Base-by-base conservation (phyloP, 2,888 invertebrate species). In the Stenoptilia bipunctidactyla region DNA sequence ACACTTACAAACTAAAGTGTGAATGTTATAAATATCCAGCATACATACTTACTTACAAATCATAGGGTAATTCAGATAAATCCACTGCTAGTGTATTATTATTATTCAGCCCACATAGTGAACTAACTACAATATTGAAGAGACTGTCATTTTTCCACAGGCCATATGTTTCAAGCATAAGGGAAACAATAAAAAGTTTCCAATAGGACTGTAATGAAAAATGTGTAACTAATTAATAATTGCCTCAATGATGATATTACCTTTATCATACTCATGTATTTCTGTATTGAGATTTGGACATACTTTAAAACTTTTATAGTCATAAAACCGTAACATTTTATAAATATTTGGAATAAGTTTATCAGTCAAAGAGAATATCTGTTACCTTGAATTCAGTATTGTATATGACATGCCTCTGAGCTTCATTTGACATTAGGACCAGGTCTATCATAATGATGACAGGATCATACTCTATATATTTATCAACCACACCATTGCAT, bases 381-480 rank as follows among this genome's bases (percentile, higher is more conserved):
- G n/a, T 58, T 65, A 93, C 93, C 83, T 91, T 89, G 60, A 93
- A 92, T 37, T 89, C 80, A 5, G 90, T 89, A 64, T 97, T 97
- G 51, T 90, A 91, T 9, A 97, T 76, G 25, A 96, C 85, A 77
- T 97, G 97, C 25, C 95, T 84, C 62, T 94, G 95, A 0, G 95
- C 96, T 54, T 89, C 88, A 44, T 88, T 89, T 34, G 92, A 92
- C 51, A 96, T 85, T 9, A 97, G 73, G 15, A 96, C 86, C 15
- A 94, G 79, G 69, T 97, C 96, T 44, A 97, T 91, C 56, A 94
- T 87, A 0, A 95, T 90, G 48, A 96, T 91, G 0, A 93, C 91
- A n/a, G 90, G 87, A 60, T 97, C 97, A 67, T 92, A 95, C 72
- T 97, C 96, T 44, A 96, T 90, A 61, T 96, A 97, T 65, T 94